These are phyloP conservation scores for Hirtodrosophila alboralis DNA, from an alignment of 2,888 invertebrate genomes.

Conservation along the genomic window DNA sequence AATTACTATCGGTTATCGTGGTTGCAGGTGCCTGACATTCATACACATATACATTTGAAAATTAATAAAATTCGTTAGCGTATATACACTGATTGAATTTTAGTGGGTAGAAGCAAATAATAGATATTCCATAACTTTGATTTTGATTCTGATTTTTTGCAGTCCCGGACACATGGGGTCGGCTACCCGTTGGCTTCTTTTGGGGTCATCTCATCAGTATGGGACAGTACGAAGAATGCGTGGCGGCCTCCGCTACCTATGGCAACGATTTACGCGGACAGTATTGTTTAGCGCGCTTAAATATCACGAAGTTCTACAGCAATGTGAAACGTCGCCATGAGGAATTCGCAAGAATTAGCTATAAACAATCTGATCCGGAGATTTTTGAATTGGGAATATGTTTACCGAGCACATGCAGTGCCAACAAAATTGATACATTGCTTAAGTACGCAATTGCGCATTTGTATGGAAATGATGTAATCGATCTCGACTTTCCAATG, in stretches of 20 bases:
- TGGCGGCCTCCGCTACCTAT: conserved; percentile 73
- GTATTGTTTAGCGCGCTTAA: conserved; percentile 82
- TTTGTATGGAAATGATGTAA: conserved; percentile 42
- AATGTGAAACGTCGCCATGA: conserved; percentile 64
- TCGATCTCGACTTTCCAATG: conserved; percentile 43
- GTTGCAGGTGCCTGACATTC: no score
- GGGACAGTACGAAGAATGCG: conserved; percentile 85
- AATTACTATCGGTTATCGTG: background rate
- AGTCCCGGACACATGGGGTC: conserved; percentile 85
- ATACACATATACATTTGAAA: no score
- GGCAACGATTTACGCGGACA: conserved; percentile 81
- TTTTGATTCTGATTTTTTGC: conserved; percentile 10
- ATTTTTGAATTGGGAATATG: conserved; percentile 81
- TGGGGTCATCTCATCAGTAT: conserved; percentile 83
- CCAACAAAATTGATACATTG: conserved; percentile 61
- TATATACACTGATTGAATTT: no score
- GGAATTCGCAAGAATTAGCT: conserved; percentile 64
- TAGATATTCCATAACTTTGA: background rate
- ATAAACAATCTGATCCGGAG: conserved; percentile 73
- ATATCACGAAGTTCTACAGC: conserved; percentile 67
- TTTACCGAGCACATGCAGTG: conserved; percentile 81
- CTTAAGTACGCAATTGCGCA: conserved; percentile 63
- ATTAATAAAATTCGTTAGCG: no score
- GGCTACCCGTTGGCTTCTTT: conserved; percentile 84
- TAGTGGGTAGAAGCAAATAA: no score